Evolutionary conservation across 2,888 invertebrate genomes (phyloP).

Genomic region (Mythimna impura): DNA sequence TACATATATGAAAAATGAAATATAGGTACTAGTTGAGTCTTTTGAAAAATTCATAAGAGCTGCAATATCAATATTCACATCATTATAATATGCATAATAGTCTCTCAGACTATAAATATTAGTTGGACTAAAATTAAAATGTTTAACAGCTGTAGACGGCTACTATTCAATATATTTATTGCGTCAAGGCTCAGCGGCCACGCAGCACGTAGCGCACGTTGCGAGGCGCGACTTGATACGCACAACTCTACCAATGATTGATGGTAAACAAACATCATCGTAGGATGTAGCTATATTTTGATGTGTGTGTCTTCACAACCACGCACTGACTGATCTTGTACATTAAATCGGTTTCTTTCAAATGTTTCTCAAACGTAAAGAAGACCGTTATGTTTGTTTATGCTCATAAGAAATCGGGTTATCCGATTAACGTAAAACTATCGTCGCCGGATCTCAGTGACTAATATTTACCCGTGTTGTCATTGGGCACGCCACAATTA

Average conservation of each 20-base stretch:
- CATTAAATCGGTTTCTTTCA: slow-evolving; percentile 40
- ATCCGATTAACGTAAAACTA: slow-evolving; percentile 34
- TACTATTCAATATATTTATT: slow-evolving; percentile 39
- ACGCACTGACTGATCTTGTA: slow-evolving; percentile 27
- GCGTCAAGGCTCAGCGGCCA: slow-evolving; percentile 25
- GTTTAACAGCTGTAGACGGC: slow-evolving; percentile 23
- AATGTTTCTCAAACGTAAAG: slow-evolving; percentile 25
- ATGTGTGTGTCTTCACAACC: slow-evolving; percentile 57
- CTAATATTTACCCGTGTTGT: slow-evolving; percentile 18
- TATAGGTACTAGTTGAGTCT: too few relatives aligned
- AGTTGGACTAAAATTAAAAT: slow-evolving; percentile 25
- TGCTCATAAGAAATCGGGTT: slow-evolving; percentile 20
- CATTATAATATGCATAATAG: background rate
- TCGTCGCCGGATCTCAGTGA: slow-evolving; percentile 1
- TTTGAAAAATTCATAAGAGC: slow-evolving; percentile 12
- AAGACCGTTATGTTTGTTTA: slow-evolving; percentile 30
- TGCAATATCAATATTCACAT: slow-evolving; percentile 8
- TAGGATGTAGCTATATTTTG: slow-evolving; percentile 59
- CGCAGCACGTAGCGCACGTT: slow-evolving; percentile 3
- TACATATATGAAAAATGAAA: background rate
- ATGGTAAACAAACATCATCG: slow-evolving; percentile 65
- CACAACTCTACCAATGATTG: slow-evolving; percentile 59
- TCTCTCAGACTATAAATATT: background rate
- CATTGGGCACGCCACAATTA: background rate
- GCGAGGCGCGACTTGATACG: slow-evolving; percentile 46